These are phyloP conservation scores for Drosophila littoralis DNA, from an alignment of 1,140 invertebrate species.

Conservation along the genomic window DNA sequence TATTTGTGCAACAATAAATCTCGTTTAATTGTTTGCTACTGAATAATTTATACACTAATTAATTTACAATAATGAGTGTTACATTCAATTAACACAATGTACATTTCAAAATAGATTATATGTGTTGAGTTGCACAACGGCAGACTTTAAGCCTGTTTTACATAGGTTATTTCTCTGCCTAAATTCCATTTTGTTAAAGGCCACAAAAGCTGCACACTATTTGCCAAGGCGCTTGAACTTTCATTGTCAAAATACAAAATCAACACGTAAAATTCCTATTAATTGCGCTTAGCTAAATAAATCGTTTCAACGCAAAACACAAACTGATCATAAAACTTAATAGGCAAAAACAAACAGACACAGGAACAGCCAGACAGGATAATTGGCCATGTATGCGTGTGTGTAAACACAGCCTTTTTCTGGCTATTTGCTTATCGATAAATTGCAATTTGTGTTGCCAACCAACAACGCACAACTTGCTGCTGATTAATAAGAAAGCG, in stretches of 20 bases:
- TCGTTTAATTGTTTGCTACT: too few species aligned
- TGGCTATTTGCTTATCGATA: slow-evolving; percentile 79
- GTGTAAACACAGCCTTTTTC: slow-evolving; percentile 61
- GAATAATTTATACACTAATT: too few species aligned
- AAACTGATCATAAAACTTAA: slow-evolving; percentile 82
- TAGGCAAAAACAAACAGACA: slow-evolving; percentile 59
- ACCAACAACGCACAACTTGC: slow-evolving; percentile 60
- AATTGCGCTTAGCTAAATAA: slow-evolving; percentile 83
- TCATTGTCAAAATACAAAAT: slow-evolving; percentile 53
- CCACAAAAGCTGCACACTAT: neutral
- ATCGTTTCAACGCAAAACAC: slow-evolving; percentile 80
- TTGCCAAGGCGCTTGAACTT: slow-evolving; percentile 23
- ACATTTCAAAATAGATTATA: too few species aligned
- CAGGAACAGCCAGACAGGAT: slow-evolving; percentile 21
- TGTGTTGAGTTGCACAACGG: too few species aligned
- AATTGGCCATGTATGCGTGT: slow-evolving; percentile 39
- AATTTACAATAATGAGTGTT: too few species aligned
- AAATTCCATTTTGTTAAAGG: neutral
- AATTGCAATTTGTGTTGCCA: slow-evolving; percentile 64
- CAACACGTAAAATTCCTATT: slow-evolving; percentile 83
- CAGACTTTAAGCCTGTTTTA: neutral
- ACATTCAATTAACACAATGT: too few species aligned
- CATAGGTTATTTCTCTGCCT: neutral
- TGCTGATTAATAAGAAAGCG: slow-evolving; percentile 78
- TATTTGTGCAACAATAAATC: too few species aligned